Conservation (phyloP, 2,113 vertebrate species). For the Halichoerus grypus region DNA sequence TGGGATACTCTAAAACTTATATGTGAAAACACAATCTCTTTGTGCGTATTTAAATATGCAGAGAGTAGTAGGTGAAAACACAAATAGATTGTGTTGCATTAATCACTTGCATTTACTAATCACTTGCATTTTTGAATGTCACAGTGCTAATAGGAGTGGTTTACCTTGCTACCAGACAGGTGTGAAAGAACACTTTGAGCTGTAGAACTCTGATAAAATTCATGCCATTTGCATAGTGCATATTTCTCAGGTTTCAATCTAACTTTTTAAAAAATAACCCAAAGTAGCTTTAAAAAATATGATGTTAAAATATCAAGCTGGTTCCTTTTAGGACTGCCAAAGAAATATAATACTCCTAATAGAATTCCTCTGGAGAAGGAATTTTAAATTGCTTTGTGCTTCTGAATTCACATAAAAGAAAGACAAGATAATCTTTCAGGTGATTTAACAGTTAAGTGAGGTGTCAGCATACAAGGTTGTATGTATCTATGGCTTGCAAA, state of each 20-base stretch:
- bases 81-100: background rate
- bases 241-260: background rate
- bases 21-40: constrained; percentile 3
- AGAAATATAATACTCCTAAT: constrained; percentile 70
- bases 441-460: constrained; percentile 87
- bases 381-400: constrained; percentile 77
- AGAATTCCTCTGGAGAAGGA: constrained; percentile 68
- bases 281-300: constrained; percentile 60
- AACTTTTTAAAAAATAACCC: constrained; percentile 38
- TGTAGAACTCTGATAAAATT: background rate
- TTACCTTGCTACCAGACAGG: background rate
- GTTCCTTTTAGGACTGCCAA: constrained; percentile 59
- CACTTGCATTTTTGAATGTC: background rate
- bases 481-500: constrained; percentile 84
- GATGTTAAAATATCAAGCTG: constrained; percentile 66
- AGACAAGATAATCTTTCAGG: constrained; percentile 81
- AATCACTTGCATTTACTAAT: background rate
- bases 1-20: background rate
- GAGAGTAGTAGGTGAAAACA: background rate
- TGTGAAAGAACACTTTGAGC: background rate
- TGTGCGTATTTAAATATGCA: constrained; percentile 40
- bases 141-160: background rate
- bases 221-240: background rate
- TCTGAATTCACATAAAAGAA: constrained; percentile 72
- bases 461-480: constrained; percentile 80